Percentiles rank a stretch among this genome's conserved stretches.
These are phyloP conservation scores for Brachionus koreanus DNA, from an alignment of 1,140 invertebrate species.

Conservation along the genomic window DNA sequence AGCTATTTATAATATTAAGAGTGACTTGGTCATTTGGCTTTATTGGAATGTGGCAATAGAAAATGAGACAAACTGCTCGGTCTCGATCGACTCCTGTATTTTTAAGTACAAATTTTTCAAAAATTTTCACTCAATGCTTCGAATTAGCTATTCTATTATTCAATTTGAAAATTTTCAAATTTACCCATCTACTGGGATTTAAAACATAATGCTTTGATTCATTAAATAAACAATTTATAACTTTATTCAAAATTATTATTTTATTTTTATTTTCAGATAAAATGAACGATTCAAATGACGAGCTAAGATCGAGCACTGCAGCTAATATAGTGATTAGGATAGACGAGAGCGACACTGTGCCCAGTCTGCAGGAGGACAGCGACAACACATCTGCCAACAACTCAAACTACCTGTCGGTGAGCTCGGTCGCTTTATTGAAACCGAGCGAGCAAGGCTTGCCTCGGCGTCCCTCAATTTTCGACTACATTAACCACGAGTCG, in stretches of 20 bases:
- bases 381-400: neutral
- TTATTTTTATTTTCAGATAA: neutral
- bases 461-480: constrained; percentile 4
- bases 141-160: neutral
- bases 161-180: neutral
- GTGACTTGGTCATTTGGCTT: neutral
- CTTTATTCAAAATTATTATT: neutral
- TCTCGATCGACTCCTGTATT: neutral
- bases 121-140: neutral
- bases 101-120: neutral
- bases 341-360: neutral
- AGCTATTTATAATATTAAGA: neutral
- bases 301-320: neutral
- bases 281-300: constrained; percentile 8
- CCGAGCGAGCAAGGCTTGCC: neutral
- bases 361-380: neutral
- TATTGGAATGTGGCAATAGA: neutral
- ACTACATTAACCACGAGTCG: constrained; percentile 10
- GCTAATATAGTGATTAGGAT: neutral
- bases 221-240: neutral
- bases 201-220: constrained; percentile 8
- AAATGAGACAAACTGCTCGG: neutral
- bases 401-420: neutral
- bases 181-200: neutral
- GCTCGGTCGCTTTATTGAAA: neutral